Percentiles rank a stretch among this genome's conserved stretches.
phyloP scores from a whole-genome alignment of 1,140 invertebrate genomes.

The Brachionus rubens region DNA sequence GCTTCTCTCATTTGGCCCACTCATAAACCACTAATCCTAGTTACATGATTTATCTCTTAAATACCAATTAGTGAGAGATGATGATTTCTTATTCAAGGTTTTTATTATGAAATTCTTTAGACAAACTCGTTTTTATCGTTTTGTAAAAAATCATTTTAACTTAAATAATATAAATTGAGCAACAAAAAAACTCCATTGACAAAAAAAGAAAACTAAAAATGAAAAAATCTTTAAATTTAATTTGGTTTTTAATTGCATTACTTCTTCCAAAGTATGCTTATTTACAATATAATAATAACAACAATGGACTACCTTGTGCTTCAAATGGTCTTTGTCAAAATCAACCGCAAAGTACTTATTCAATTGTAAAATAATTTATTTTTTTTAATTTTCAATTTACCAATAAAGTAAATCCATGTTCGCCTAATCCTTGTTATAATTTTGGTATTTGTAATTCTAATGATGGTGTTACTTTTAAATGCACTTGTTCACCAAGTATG shows the following conservation, averaged over 20 bases:
- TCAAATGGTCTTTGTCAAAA: neutral
- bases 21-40: conserved; percentile 21
- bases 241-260: no score
- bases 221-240: no score
- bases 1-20: no score
- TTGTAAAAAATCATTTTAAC: no score
- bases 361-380: neutral
- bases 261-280: no score
- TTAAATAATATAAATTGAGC: no score
- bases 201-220: no score
- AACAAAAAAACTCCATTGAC: no score
- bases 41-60: conserved; percentile 39
- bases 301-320: no score
- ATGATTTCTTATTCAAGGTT: neutral
- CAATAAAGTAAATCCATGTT: conserved; percentile 29
- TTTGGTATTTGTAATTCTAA: conserved; percentile 32
- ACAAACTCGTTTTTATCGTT: no score
- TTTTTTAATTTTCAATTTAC: neutral
- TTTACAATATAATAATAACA: no score
- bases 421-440: conserved; percentile 40
- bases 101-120: no score
- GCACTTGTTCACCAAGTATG: conserved; percentile 40
- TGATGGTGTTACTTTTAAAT: conserved; percentile 31
- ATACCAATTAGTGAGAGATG: conserved; percentile 35
- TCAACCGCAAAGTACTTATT: neutral